These are phyloP conservation scores for Scomber japonicus DNA, from an alignment of 2,113 vertebrate genomes.

Conservation along the genomic window DNA sequence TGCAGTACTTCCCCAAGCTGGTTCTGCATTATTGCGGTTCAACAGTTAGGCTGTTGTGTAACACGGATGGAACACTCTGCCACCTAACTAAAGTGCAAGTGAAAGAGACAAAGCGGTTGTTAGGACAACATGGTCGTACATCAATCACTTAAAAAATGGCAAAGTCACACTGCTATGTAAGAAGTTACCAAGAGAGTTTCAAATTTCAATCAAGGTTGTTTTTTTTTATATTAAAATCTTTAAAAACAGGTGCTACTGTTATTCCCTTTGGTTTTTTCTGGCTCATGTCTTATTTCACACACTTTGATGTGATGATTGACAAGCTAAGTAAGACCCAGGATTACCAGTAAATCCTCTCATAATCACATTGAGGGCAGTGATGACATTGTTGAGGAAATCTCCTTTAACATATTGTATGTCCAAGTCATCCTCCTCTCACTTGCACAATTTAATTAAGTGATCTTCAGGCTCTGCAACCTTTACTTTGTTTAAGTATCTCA, in stretches of 20 bases:
- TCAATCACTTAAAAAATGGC: slow-evolving; percentile 14
- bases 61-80: not conserved
- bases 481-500: not conserved
- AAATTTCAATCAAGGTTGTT: too few species aligned
- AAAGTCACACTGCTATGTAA: not conserved
- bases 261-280: slow-evolving; percentile 22
- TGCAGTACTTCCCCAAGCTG: slow-evolving; percentile 49
- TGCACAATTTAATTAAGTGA: slow-evolving; percentile 66
- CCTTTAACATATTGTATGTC: slow-evolving; percentile 38
- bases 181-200: not conserved
- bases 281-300: slow-evolving; percentile 1
- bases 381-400: slow-evolving; percentile 37
- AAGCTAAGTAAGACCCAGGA: slow-evolving; percentile 57
- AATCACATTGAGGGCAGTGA: slow-evolving; percentile 43
- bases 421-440: slow-evolving; percentile 42
- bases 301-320: slow-evolving; percentile 61
- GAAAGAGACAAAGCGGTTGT: slow-evolving; percentile 49
- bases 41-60: slow-evolving; percentile 52
- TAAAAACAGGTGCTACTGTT: slow-evolving; percentile 30
- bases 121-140: not conserved
- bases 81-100: slow-evolving; percentile 23
- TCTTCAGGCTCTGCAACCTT: slow-evolving; percentile 24
- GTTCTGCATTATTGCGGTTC: slow-evolving; percentile 66
- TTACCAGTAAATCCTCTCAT: slow-evolving; percentile 73
- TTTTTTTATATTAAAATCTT: not conserved